Conservation (phyloP, 2,797 vertebrate genomes). For the Botia almorhae region DNA sequence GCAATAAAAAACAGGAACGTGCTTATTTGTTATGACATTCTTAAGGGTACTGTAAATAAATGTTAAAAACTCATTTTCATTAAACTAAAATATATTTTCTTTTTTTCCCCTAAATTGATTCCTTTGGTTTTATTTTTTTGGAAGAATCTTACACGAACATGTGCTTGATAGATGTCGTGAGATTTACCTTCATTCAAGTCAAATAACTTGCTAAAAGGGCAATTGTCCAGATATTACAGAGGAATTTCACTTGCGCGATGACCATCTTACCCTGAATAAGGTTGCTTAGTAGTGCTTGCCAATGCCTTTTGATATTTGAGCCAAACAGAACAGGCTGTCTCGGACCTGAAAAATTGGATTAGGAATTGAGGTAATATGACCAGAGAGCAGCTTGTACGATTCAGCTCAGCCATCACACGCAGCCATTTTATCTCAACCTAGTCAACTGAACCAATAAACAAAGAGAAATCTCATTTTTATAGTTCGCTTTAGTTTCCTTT, state of each 20-base stretch:
- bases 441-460: slow-evolving; percentile 80
- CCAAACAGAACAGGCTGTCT: slow-evolving; percentile 56
- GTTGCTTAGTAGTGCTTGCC: slow-evolving; percentile 17
- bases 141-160: no score
- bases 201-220: background rate
- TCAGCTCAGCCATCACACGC: slow-evolving; percentile 71
- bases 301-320: slow-evolving; percentile 69
- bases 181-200: no score
- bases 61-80: no score
- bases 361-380: slow-evolving; percentile 69
- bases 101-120: no score
- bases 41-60: no score
- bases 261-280: slow-evolving; percentile 59
- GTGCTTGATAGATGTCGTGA: no score
- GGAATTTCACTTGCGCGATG: slow-evolving; percentile 71
- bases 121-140: no score
- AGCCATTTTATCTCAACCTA: slow-evolving; percentile 69
- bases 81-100: no score
- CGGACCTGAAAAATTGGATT: slow-evolving; percentile 74
- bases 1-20: no score
- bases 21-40: no score
- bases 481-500: no score
- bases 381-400: slow-evolving; percentile 70
- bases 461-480: slow-evolving; percentile 75
- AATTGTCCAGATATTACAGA: background rate